phyloP scores from a whole-genome alignment of 2,113 vertebrate species.

The Notarius quadriscutis region DNA sequence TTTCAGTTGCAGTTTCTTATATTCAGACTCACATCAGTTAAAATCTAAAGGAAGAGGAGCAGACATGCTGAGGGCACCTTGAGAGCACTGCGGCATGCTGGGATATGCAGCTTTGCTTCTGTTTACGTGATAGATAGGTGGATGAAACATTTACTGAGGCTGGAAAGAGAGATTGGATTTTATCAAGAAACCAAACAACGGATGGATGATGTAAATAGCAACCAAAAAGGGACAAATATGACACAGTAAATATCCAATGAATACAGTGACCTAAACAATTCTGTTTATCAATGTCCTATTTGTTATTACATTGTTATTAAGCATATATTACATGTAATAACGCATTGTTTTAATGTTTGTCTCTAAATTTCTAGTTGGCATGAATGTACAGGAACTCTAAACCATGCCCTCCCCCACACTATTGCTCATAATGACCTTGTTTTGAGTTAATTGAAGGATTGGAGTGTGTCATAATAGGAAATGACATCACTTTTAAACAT shows the following conservation, averaged over 20 bases:
- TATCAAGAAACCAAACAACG: not conserved
- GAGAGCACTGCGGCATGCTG: slow-evolving; percentile 26
- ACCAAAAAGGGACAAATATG: not conserved
- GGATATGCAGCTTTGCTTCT: not conserved
- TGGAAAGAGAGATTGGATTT: not conserved
- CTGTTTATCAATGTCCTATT: too few relatives aligned
- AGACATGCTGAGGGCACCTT: slow-evolving; percentile 18
- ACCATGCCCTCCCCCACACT: not conserved
- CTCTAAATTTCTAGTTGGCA: not conserved
- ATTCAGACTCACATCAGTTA: slow-evolving; percentile 11
- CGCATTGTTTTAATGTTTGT: not conserved
- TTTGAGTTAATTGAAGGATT: not conserved
- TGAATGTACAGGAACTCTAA: not conserved
- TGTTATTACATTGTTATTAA: not conserved
- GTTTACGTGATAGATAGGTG: not conserved
- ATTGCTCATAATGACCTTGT: not conserved
- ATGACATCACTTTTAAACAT: not conserved
- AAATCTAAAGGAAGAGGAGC: not conserved
- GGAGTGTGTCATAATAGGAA: not conserved
- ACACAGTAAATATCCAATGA: not conserved
- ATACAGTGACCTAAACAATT: not conserved
- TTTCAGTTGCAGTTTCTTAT: not conserved
- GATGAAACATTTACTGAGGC: not conserved
- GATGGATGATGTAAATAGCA: not conserved
- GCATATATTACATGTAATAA: not conserved